These are phyloP conservation scores for Nanorana parkeri DNA, from an alignment of 2,113 vertebrate genomes.

Conservation along the genomic window DNA sequence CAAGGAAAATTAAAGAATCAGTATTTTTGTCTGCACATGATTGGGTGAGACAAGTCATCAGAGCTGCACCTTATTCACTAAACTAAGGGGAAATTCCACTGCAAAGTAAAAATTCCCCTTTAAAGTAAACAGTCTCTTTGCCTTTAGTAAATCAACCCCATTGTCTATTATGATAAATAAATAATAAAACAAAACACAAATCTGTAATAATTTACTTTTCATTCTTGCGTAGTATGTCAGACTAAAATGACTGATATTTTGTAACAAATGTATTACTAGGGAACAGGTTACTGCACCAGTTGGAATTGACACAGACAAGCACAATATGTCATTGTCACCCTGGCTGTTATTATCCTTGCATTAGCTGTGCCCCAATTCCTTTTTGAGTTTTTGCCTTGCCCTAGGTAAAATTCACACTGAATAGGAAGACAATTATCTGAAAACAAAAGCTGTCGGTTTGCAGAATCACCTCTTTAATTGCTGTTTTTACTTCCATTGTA, in stretches of 20 bases:
- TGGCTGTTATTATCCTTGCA: constrained; percentile 23
- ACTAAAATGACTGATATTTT: background rate
- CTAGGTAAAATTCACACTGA: background rate
- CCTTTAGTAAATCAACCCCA: too few species aligned
- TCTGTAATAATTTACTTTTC: too few species aligned
- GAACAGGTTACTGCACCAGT: background rate
- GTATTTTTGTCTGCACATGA: too few species aligned
- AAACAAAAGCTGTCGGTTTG: background rate
- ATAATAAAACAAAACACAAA: too few species aligned
- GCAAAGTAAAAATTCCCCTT: too few species aligned
- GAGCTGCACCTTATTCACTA: too few species aligned
- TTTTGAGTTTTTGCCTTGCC: constrained; percentile 16
- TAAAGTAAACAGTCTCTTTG: too few species aligned
- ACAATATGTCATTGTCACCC: constrained; percentile 30
- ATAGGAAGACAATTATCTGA: background rate
- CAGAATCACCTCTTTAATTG: constrained; percentile 2
- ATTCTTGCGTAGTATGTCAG: too few species aligned
- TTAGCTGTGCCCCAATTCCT: background rate
- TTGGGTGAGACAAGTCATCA: too few species aligned
- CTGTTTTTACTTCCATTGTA: constrained; percentile 2
- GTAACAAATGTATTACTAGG: background rate
- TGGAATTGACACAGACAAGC: background rate
- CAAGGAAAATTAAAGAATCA: too few species aligned
- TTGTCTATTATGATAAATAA: too few species aligned
- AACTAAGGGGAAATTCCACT: too few species aligned